Evolutionary conservation across 2,113 vertebrate genomes (phyloP).

Genomic region (Paratilapia polleni): DNA sequence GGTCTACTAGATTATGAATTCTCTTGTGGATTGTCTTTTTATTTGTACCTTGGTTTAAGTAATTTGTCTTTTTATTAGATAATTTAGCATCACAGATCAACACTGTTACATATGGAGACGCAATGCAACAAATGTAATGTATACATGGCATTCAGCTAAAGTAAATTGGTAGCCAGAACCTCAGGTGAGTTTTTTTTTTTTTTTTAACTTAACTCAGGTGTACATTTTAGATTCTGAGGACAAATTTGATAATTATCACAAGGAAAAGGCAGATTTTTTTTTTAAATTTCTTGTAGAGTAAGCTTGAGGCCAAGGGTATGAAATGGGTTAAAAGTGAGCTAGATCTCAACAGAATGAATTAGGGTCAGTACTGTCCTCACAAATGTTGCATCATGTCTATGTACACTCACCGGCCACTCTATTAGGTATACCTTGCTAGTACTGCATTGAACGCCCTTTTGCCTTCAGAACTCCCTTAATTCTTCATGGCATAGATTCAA

Average conservation of each 20-base stretch:
- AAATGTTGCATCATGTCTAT: neutral
- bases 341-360: neutral
- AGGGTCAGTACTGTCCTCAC: neutral
- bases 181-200: too few species aligned
- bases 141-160: neutral
- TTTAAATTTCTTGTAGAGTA: neutral
- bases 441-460: too few species aligned
- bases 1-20: neutral
- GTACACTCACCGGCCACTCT: too few species aligned
- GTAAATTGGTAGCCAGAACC: neutral
- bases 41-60: neutral
- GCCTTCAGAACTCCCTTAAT: too few species aligned
- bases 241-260: too few species aligned
- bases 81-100: neutral
- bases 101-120: neutral
- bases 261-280: too few species aligned
- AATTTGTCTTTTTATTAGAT: neutral
- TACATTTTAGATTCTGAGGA: too few species aligned
- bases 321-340: neutral
- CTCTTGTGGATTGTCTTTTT: neutral
- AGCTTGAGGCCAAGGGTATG: neutral
- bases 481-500: too few species aligned
- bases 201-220: too few species aligned
- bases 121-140: neutral
- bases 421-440: too few species aligned